A percentile compares a stretch with the other conserved stretches of the same genome.
Evolutionary conservation across 1,140 invertebrate genomes (phyloP).

Genomic region (Drosophila grimshawi): DNA sequence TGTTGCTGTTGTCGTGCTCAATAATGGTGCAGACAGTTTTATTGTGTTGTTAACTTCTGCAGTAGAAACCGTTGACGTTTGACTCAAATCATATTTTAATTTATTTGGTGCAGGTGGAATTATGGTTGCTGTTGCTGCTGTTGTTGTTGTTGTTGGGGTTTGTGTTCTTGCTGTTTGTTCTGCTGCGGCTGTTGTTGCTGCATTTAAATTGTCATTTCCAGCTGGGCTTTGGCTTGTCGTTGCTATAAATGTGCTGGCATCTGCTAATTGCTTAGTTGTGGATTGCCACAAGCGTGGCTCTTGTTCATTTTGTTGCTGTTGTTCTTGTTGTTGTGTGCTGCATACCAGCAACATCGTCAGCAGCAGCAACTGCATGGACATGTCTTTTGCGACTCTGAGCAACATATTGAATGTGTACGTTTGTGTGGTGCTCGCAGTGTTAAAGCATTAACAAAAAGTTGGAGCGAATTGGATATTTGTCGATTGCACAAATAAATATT

Average conservation of each 20-base stretch:
- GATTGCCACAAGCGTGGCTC: not conserved
- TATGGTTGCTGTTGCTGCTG: conserved; percentile 6
- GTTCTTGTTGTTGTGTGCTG: conserved; percentile 11
- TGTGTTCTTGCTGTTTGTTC: not conserved
- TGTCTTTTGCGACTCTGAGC: conserved; percentile 1
- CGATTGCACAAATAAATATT: conserved; percentile 51
- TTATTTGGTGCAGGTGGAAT: not conserved
- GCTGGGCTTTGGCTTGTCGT: conserved; percentile 2
- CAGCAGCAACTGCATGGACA: conserved; percentile 6
- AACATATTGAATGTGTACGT: conserved; percentile 18
- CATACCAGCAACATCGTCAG: conserved; percentile 19
- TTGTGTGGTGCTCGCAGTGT: conserved; percentile 16
- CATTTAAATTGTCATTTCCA: conserved; percentile 62
- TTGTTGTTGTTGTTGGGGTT: not conserved
- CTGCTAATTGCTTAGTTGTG: conserved; percentile 45
- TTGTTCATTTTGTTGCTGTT: conserved; percentile 10
- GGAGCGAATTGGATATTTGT: conserved; percentile 44
- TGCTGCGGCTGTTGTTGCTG: conserved; percentile 15
- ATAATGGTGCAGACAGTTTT: conserved; percentile 18
- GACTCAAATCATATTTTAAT: conserved; percentile 28
- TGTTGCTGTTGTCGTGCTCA: conserved; percentile 8
- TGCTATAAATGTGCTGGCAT: not conserved
- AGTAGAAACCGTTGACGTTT: conserved; percentile 5
- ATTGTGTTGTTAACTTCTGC: conserved; percentile 11
- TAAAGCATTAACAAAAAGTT: conserved; percentile 36